Evolutionary conservation across 2,113 vertebrate genomes (phyloP).

Genomic region (Sturnira hondurensis): DNA sequence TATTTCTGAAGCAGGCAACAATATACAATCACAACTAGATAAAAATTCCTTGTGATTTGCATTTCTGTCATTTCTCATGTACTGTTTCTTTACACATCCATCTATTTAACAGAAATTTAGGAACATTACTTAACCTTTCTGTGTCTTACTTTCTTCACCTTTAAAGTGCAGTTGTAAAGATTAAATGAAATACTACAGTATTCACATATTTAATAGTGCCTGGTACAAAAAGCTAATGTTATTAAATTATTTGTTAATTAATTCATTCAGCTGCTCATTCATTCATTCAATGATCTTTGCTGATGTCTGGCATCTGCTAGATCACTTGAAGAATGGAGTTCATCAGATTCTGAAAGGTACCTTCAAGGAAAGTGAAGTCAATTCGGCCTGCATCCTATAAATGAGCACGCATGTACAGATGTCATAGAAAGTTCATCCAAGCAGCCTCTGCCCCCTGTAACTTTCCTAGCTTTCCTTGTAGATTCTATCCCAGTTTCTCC

Average conservation of each 20-base stretch:
- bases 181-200: neutral
- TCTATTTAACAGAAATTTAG: neutral
- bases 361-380: neutral
- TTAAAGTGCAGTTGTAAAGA: neutral
- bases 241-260: neutral
- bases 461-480: neutral
- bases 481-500: neutral
- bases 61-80: neutral
- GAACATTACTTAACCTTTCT: neutral
- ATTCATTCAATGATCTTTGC: neutral
- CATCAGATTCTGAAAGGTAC: neutral
- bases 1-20: neutral
- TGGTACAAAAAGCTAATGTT: neutral
- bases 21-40: neutral
- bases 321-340: neutral
- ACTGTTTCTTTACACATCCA: neutral
- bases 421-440: neutral
- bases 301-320: neutral
- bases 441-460: rapidly evolving
- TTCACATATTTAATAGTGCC: neutral
- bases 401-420: neutral
- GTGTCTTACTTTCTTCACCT: neutral
- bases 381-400: neutral
- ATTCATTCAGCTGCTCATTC: neutral
- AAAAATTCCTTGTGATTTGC: neutral